Percentiles rank a stretch among this genome's conserved stretches.
phyloP scores from a whole-genome alignment of 2,888 invertebrate genomes.

The Tenthredo scrophulariae region DNA sequence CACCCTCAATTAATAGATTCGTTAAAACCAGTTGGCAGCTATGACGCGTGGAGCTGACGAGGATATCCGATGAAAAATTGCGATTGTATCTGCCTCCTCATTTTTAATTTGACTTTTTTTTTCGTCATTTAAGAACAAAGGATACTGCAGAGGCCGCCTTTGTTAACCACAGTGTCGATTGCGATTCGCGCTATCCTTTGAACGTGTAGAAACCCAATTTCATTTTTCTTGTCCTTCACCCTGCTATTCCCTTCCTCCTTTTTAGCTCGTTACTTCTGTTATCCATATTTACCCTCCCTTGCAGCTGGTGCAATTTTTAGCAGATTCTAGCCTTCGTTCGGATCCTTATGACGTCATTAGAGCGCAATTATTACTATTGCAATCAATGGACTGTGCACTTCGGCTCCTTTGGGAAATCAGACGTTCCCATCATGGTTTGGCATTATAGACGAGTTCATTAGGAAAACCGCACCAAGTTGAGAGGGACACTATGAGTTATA shows the following conservation, averaged over 20 bases:
- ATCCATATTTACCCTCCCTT: slow-evolving; percentile 46
- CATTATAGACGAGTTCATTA: not conserved
- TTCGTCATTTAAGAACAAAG: slow-evolving; percentile 46
- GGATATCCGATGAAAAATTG: slow-evolving; percentile 31
- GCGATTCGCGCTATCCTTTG: slow-evolving; percentile 17
- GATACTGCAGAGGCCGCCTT: slow-evolving; percentile 28
- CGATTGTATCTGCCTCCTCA: slow-evolving; percentile 17
- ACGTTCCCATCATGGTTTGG: not conserved
- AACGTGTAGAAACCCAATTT: slow-evolving; percentile 33
- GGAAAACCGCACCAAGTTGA: not conserved
- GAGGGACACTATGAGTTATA: not conserved
- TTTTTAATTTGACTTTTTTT: slow-evolving; percentile 27
- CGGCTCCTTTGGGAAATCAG: slow-evolving; percentile 40
- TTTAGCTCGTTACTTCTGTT: slow-evolving; percentile 39
- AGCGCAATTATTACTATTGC: slow-evolving; percentile 34
- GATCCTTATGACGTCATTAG: slow-evolving; percentile 37
- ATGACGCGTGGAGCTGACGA: slow-evolving; percentile 41
- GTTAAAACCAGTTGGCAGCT: slow-evolving; percentile 38
- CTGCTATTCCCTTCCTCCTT: slow-evolving; percentile 34
- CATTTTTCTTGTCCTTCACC: slow-evolving; percentile 45
- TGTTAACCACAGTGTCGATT: slow-evolving; percentile 38
- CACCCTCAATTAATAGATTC: slow-evolving; percentile 42
- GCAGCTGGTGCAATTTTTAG: slow-evolving; percentile 25
- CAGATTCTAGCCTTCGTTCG: not conserved
- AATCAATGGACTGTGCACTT: slow-evolving; percentile 36